A percentile compares a stretch with the other conserved stretches of the same genome.
phyloP scores from a whole-genome alignment of 2,797 vertebrate species.

The Prionace glauca region DNA sequence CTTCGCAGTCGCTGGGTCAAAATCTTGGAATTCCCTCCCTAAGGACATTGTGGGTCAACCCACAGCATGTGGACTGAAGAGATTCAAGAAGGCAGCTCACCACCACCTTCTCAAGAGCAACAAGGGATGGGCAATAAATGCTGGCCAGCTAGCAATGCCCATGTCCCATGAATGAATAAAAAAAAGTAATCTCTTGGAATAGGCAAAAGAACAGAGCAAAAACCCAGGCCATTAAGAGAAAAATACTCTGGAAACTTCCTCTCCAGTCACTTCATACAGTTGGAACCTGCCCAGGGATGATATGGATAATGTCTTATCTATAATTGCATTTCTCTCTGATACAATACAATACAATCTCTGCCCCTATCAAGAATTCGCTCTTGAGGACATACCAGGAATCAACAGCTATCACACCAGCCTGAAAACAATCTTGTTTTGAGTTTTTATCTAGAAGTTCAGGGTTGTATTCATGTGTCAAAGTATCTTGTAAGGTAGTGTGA shows the following conservation, averaged over 20 bases:
- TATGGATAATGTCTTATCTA: neutral
- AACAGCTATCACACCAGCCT: neutral
- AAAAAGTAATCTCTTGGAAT: neutral
- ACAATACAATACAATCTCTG: neutral
- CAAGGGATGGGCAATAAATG: too few species aligned
- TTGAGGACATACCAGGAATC: neutral
- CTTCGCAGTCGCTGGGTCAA: too few species aligned
- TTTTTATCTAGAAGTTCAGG: neutral
- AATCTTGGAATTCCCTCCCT: too few species aligned
- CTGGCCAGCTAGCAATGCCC: too few species aligned
- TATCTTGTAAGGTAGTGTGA: neutral
- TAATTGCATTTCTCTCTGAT: neutral
- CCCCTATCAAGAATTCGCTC: neutral
- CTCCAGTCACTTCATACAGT: neutral
- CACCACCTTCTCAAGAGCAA: too few species aligned
- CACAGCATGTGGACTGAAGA: too few species aligned
- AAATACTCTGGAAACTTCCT: neutral
- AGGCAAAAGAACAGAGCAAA: neutral
- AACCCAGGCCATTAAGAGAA: neutral
- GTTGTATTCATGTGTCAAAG: neutral
- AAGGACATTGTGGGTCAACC: too few species aligned
- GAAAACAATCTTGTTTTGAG: neutral
- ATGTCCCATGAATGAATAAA: neutral
- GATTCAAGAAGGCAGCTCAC: too few species aligned
- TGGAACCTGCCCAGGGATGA: neutral